Percentiles rank a stretch among this genome's conserved stretches.
Conservation (phyloP, 1,140 invertebrate species). For the Grapholita molesta region DNA sequence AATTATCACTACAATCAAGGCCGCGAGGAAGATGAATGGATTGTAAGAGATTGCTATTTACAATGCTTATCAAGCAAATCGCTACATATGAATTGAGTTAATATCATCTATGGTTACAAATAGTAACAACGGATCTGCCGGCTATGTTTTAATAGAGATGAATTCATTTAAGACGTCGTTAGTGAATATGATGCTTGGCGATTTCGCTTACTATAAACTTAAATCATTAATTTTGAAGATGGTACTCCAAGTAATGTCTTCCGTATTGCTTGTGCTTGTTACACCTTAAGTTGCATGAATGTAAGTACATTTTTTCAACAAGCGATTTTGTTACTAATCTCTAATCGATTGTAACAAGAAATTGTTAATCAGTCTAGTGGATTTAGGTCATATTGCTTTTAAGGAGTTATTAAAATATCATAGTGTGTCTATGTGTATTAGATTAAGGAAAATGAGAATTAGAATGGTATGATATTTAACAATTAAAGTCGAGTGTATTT, state of each 20-base stretch:
- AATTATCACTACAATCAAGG: slow-evolving; percentile 60
- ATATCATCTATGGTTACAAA: neutral
- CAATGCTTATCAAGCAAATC: neutral
- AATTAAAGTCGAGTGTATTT: neutral
- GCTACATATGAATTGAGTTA: too few relatives aligned
- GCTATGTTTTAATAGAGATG: neutral
- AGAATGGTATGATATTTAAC: neutral
- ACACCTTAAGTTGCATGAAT: neutral
- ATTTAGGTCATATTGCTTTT: neutral
- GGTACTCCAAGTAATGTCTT: neutral
- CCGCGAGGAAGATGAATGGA: slow-evolving; percentile 2
- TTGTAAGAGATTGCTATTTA: neutral
- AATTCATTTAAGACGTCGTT: neutral
- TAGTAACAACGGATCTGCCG: neutral
- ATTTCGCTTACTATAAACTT: neutral
- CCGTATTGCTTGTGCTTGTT: neutral
- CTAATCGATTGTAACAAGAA: neutral
- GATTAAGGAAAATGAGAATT: neutral
- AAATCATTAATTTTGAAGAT: slow-evolving; percentile 3
- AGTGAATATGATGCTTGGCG: neutral
- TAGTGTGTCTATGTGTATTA: neutral
- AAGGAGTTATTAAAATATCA: neutral
- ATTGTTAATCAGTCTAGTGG: neutral
- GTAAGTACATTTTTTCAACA: neutral
- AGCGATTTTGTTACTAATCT: neutral